Percentiles rank a stretch among this genome's conserved stretches.
Conservation (phyloP, 1,140 invertebrate genomes). For the Bombus haemorrhoidalis region DNA sequence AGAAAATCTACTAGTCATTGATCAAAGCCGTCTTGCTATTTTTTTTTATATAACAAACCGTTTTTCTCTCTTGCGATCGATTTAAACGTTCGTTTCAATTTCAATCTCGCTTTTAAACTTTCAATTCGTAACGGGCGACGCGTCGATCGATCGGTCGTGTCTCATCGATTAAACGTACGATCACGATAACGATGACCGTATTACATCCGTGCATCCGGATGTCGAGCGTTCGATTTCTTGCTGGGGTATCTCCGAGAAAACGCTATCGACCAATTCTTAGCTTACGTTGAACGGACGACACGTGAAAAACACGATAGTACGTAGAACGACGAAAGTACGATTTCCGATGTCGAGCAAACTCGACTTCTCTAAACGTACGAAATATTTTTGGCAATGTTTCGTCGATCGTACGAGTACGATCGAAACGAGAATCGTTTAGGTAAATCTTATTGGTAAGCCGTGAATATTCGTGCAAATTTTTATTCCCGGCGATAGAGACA, state of each 20-base stretch:
- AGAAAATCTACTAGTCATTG: no score
- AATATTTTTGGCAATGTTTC: no score
- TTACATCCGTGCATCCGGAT: not conserved
- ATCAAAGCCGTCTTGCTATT: not conserved
- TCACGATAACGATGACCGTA: not conserved
- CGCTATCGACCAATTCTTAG: constrained; percentile 25
- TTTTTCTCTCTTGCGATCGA: not conserved
- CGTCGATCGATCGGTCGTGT: not conserved
- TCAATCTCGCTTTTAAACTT: not conserved
- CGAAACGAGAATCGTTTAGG: no score
- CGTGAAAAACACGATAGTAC: constrained; percentile 29
- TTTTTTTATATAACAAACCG: not conserved
- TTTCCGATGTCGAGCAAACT: not conserved
- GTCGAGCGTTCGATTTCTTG: not conserved
- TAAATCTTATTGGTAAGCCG: no score
- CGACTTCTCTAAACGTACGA: rapidly evolving
- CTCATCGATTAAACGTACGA: not conserved
- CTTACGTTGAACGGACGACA: constrained; percentile 3
- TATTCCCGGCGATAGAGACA: no score
- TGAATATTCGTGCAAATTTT: no score
- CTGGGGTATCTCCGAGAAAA: no score
- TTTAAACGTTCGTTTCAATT: not conserved
- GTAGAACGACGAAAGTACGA: no score
- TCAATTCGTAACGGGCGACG: not conserved
- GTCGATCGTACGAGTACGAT: not conserved